Percentiles rank a stretch among this genome's conserved stretches.
Conservation (phyloP, 1,140 invertebrate species). For the Lordiphosa clarofinis region DNA sequence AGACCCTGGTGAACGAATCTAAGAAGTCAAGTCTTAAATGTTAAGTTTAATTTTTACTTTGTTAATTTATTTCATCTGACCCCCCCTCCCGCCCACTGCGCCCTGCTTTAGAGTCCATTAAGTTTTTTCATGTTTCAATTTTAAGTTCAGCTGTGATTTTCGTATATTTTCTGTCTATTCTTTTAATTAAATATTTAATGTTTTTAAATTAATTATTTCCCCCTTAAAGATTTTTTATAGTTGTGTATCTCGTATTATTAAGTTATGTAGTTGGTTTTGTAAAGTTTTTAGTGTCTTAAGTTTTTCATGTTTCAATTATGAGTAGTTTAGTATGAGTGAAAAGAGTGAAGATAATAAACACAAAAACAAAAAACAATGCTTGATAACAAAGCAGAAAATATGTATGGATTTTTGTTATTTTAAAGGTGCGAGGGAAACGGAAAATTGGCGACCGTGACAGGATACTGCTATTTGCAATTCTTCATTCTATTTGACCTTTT, state of each 20-base stretch:
- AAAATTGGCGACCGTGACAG: too few species aligned
- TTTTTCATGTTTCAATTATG: constrained; percentile 45
- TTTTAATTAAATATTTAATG: constrained; percentile 27
- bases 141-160: constrained; percentile 78
- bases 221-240: constrained; percentile 14
- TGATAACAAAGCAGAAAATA: too few species aligned
- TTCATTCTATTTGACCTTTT: too few species aligned
- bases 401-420: too few species aligned
- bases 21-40: constrained; percentile 19
- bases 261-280: constrained; percentile 64
- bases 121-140: constrained; percentile 51
- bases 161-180: constrained; percentile 62
- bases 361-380: constrained; percentile 6
- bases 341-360: constrained; percentile 54
- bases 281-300: constrained; percentile 33
- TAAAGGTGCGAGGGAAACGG: too few species aligned
- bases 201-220: constrained; percentile 44
- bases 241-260: constrained; percentile 23
- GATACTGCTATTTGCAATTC: too few species aligned
- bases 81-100: neutral
- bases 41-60: constrained; percentile 54
- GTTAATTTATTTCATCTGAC: constrained; percentile 61
- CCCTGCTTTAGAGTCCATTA: constrained; percentile 41
- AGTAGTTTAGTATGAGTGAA: constrained; percentile 24
- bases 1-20: constrained; percentile 41